Evolutionary conservation across 2,113 vertebrate genomes (phyloP).

Genomic region (Furnarius figulus): DNA sequence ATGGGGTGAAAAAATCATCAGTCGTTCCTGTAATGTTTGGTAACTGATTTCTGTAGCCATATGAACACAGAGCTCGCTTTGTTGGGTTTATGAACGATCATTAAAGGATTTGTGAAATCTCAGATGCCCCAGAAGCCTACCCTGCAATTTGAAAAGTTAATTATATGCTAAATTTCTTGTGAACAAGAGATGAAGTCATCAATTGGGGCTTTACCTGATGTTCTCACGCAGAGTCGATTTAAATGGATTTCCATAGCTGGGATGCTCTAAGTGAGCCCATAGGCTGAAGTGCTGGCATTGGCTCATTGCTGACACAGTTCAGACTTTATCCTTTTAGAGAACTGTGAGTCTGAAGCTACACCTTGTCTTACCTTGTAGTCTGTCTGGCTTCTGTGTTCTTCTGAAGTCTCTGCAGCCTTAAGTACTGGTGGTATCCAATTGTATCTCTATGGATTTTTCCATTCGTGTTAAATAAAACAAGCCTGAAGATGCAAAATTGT

Average conservation of each 20-base stretch:
- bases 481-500: not conserved
- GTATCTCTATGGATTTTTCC: not conserved
- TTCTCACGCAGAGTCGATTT: not conserved
- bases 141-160: slow-evolving; percentile 30
- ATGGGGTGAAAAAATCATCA: not conserved
- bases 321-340: not conserved
- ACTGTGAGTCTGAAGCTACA: not conserved
- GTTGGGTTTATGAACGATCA: not conserved
- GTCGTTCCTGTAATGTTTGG: not conserved
- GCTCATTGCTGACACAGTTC: not conserved
- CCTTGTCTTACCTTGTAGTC: not conserved
- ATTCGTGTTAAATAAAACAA: not conserved
- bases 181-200: not conserved
- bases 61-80: not conserved
- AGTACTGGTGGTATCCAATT: not conserved
- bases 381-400: not conserved
- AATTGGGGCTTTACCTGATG: not conserved
- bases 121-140: not conserved
- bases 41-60: not conserved
- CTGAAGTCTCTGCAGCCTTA: not conserved
- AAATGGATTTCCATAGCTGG: not conserved
- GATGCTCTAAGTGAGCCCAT: not conserved
- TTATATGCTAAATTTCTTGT: not conserved
- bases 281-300: not conserved
- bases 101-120: slow-evolving; percentile 7